Percentiles rank a stretch among this genome's conserved stretches.
Evolutionary conservation across 2,797 vertebrate species (phyloP).

Genomic region (Staurois parvus): DNA sequence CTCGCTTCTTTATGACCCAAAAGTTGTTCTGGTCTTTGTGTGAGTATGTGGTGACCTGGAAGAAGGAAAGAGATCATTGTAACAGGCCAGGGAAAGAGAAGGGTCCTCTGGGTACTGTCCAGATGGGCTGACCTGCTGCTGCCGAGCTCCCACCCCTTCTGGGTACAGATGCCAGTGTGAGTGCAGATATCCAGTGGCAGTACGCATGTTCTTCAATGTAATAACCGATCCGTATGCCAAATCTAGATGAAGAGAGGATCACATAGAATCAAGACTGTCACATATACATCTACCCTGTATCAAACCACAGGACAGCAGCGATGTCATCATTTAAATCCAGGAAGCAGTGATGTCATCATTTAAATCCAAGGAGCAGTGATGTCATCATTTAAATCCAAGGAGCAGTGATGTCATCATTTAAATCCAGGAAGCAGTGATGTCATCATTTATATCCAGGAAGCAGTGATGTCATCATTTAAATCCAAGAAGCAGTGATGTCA

Average conservation of each 20-base stretch:
- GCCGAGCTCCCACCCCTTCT: conserved; percentile 88
- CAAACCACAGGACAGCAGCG: too few relatives aligned
- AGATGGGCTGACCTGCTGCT: conserved; percentile 88
- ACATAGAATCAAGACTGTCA: not conserved
- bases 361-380: not conserved
- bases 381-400: not conserved
- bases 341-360: not conserved
- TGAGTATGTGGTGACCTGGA: conserved; percentile 92
- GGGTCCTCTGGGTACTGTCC: too few relatives aligned
- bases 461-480: not conserved
- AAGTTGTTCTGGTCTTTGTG: conserved; percentile 97
- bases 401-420: not conserved
- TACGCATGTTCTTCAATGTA: conserved; percentile 92
- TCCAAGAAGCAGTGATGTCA: too few relatives aligned
- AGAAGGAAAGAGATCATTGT: not conserved
- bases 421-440: not conserved
- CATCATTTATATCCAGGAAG: not conserved
- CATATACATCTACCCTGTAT: too few relatives aligned
- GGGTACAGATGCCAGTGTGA: conserved; percentile 97
- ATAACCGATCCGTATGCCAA: conserved; percentile 92
- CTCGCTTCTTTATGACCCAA: conserved; percentile 90
- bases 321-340: not conserved
- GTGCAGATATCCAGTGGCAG: conserved; percentile 95
- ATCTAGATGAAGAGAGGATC: conserved; percentile 73
- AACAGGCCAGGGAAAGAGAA: not conserved